phyloP scores from a whole-genome alignment of 2,888 invertebrate species.

The Desoria tigrina region DNA sequence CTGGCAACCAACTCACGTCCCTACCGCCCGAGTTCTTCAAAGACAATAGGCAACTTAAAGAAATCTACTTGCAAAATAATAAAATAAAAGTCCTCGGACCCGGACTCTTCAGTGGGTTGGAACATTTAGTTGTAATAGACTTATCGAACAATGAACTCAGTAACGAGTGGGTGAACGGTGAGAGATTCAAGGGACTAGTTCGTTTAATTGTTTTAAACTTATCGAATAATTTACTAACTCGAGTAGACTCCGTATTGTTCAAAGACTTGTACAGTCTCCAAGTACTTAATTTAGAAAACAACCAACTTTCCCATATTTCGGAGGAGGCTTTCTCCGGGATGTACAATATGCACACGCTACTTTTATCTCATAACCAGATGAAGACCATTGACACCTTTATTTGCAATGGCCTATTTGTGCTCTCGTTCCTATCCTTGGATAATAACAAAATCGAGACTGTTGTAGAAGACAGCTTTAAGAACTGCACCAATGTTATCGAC shows the following conservation, averaged over 20 bases:
- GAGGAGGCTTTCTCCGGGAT: conserved; percentile 77
- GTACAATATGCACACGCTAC: conserved; percentile 76
- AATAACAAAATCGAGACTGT: conserved; percentile 75
- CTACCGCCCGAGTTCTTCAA: conserved; percentile 79
- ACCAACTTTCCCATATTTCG: conserved; percentile 72
- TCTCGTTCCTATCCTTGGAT: conserved; percentile 76
- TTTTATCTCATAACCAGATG: conserved; percentile 77
- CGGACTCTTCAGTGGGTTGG: conserved; percentile 73
- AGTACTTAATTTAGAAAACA: conserved; percentile 76
- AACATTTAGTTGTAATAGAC: conserved; percentile 74
- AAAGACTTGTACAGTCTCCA: conserved; percentile 74
- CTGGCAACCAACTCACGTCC: conserved; percentile 77
- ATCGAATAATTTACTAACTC: conserved; percentile 73
- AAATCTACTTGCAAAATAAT: conserved; percentile 80
- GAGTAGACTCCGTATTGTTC: conserved; percentile 74
- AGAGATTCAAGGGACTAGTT: conserved; percentile 72
- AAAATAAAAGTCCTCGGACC: conserved; percentile 78
- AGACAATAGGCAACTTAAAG: conserved; percentile 74
- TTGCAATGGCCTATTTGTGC: conserved; percentile 72
- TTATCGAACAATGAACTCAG: conserved; percentile 77
- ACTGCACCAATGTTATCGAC: conserved; percentile 77
- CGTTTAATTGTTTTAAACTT: conserved; percentile 75
- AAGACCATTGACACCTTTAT: conserved; percentile 73
- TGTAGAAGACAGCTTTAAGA: conserved; percentile 73
- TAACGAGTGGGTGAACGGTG: conserved; percentile 76